Base-by-base conservation (phyloP, 2,113 vertebrate species). In the Ptilorrhoa leucosticta region DNA sequence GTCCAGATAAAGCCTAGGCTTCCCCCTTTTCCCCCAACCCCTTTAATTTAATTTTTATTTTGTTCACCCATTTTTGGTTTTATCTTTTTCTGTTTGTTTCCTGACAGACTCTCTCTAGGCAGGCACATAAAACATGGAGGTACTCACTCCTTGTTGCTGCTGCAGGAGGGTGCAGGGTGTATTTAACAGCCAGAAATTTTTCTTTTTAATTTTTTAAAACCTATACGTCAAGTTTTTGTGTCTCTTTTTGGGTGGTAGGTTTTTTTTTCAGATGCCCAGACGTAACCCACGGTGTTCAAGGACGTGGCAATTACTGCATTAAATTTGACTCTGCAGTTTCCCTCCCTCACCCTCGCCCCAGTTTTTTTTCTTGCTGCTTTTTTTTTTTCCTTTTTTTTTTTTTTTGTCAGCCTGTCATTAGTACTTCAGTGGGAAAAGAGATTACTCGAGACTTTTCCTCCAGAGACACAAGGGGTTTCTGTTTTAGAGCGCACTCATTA, bases 401-500 rank as follows among this genome's bases (percentile, higher is more conserved):
- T 93, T 90, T 90, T 79, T 78, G 87, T 94, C 57, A 84, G 90
- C 78, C 70, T 85, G 65, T 93, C 94, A 51, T 58, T 94, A 97
- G 90, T 85, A 68, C 58, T 89, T 92, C 86, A 69, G 69, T 64
- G 94, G 83, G 72, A 89, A 72, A 96, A 91, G 91, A 92, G 89
- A 75, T 89, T 86, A 89, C 89, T 77, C 50, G 76, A 89, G 84
- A 90, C 93, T 96, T 97, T 95, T 90, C 89, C 92, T 97, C 94
- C 83, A 83, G 95, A 96, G 95, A 70, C 93, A 96, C 94, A 97
- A 96, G 95, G 90, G 89, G 86, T 83, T 93, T 89, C 87, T 95
- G 88, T 90, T 97, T 94, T 96, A 96, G 91, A 97, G 89, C 27
- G 2, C 64, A 53, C 94, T 97, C 90, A 95, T 96, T 97, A 96